Base-by-base conservation (phyloP, 1,140 invertebrate species). In the Subanguina moxae region DNA sequence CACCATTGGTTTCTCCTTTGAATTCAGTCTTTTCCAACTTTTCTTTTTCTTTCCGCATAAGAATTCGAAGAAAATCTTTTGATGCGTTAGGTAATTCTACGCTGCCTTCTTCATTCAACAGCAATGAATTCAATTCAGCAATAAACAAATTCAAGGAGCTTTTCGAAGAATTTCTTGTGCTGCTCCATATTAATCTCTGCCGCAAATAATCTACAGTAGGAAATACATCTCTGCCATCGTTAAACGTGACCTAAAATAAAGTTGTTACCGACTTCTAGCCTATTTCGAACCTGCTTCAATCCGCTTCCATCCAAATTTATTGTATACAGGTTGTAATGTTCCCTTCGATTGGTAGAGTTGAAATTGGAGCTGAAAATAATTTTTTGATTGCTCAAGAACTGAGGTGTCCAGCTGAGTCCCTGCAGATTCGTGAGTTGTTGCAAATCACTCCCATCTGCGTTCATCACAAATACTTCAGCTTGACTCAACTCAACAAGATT, bases 281-380 rank as follows among this genome's bases (percentile, higher is more conserved):
- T 56, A 23, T 56, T 56, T 13, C 28, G 3, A 23, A 57, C 45
- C 28, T 65, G 48, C 42, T 65, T 64, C 25, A 32, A 23, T 25
- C 42, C 42, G 23, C 23, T 65, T 65, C 52, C 52, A 27, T 65
- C 28, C n/a, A 62, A 3, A 62, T 28, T 23, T 11, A 62, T n/a
- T 19, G 13, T 3, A 15, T 32, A 65, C 11, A 38, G n/a, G 32
- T 38, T 38, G 32, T 3, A 38, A 11, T 38, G 32, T 38, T 38
- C 32, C 11, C 11, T 38, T 38, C 32, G 3, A 27, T 57, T 65
- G n/a, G 64, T 27, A 5, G 46, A 1, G 19, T 45, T 23, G 17
- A n/a, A 61, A 67, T 66, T 67, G n/a, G 57, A 27, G 32, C n/a
- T 32, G 25, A 64, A 65, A 5, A 67, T 21, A 64, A 67, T 65